phyloP scores from a whole-genome alignment of 2,113 vertebrate genomes.

The Lophotis ruficrista region DNA sequence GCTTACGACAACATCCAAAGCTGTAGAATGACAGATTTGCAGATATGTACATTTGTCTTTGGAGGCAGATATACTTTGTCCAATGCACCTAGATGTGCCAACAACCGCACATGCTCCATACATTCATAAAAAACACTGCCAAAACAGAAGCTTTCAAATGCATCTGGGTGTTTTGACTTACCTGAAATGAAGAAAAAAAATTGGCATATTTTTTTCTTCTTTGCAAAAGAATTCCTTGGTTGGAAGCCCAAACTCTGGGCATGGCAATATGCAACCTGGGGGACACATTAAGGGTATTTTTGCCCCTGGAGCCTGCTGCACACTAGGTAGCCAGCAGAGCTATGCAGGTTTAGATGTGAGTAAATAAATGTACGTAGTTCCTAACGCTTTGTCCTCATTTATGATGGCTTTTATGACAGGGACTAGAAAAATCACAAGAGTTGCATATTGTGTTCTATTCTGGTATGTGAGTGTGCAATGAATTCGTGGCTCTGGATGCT shows the following conservation, averaged over 20 bases:
- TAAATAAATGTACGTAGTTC: neutral
- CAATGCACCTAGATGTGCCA: neutral
- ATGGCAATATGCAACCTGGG: neutral
- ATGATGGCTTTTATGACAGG: neutral
- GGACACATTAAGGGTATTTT: neutral
- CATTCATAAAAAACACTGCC: neutral
- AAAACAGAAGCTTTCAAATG: neutral
- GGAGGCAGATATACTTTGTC: neutral
- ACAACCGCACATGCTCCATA: neutral
- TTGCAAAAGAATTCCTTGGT: neutral
- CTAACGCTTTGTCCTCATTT: neutral
- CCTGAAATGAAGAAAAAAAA: neutral
- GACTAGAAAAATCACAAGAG: neutral
- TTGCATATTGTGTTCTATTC: neutral
- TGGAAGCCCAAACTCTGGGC: neutral
- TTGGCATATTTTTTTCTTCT: neutral
- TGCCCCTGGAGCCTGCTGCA: neutral
- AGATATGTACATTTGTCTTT: neutral
- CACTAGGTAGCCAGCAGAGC: neutral
- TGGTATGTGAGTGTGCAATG: neutral
- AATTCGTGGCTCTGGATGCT: neutral
- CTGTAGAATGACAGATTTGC: slow-evolving; percentile 35
- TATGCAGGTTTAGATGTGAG: neutral
- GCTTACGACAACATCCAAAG: slow-evolving; percentile 39
- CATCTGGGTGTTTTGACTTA: neutral